A percentile compares a stretch with the other conserved stretches of the same genome.
These are phyloP conservation scores for Esperia sulphurella DNA, from an alignment of 2,888 invertebrate species.

Conservation along the genomic window DNA sequence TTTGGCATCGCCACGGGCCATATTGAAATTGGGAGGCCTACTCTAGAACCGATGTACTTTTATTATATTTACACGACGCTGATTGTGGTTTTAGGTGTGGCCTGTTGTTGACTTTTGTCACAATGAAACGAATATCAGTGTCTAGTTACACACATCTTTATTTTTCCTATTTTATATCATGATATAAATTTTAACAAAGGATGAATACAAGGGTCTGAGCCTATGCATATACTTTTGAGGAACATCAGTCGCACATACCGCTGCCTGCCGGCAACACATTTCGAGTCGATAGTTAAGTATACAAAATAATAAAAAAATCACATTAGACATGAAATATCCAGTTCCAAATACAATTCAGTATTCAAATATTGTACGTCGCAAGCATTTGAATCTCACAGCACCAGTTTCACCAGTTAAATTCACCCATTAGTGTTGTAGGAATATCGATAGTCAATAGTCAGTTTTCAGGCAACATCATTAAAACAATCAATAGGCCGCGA, in stretches of 20 bases:
- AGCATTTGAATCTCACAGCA: conserved; percentile 73
- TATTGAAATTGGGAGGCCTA: too few species aligned
- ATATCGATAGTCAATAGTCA: too few species aligned
- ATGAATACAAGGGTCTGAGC: conserved; percentile 60
- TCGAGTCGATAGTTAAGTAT: conserved; percentile 29
- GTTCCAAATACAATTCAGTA: conserved; percentile 55
- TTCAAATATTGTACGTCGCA: conserved; percentile 59
- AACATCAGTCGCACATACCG: conserved; percentile 69
- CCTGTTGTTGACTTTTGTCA: conserved; percentile 1
- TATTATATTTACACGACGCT: too few species aligned
- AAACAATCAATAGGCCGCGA: too few species aligned
- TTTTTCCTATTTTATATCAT: conserved; percentile 70
- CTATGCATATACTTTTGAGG: conserved; percentile 59
- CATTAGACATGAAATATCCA: conserved; percentile 45
- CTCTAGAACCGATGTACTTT: too few species aligned
- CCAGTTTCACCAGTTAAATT: conserved; percentile 53
- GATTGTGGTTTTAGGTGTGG: too few species aligned
- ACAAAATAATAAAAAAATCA: conserved; percentile 54
- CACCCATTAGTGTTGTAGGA: conserved; percentile 24
- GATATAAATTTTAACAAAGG: conserved; percentile 74
- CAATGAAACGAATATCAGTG: conserved; percentile 61
- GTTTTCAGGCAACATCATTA: too few species aligned
- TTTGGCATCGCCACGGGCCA: too few species aligned
- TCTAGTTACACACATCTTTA: conserved; percentile 76
- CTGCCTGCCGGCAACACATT: conserved; percentile 45